Base-by-base conservation (phyloP, 2,797 vertebrate genomes). In the Enoplosus armatus region DNA sequence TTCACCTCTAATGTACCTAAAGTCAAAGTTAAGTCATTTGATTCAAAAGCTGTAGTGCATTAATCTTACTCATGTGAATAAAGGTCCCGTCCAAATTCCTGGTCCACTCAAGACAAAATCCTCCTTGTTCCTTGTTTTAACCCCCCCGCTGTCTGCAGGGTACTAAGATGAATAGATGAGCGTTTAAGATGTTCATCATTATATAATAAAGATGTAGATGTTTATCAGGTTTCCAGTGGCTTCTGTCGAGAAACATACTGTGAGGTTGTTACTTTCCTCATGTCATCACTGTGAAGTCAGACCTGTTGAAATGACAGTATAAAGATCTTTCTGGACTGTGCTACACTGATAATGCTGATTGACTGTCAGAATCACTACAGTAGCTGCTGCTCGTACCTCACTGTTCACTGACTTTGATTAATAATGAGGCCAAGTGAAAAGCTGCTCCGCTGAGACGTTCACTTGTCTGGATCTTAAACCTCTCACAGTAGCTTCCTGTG, bases 301-400 rank as follows among this genome's bases (percentile, higher is more conserved):
- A 67, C 26, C 48, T 61, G 18, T 50, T 29, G 4, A 27, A 58
- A 39, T 35, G 1, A 3, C 6, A 9, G 22, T 55, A 29, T 33
- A 37, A 53, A 33, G 31, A 45, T 41, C 0, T 8, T 63, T 56
- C 50, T 48, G 8, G 51, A 9, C 41, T 47, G 58, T 47, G 53
- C 51, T 70, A 15, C 53, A 9, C 71, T 77, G 47, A 70, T 72
- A 75, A 81, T 96, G 95, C 95, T 95, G 95, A 95, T 92, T 94
- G 95, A 94, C 87, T 94, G 95, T 95, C 94, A 71, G 59, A 75
- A 26, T 54, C 41, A 22, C 35, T 72, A 2, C 84, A 55, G 35
- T 79, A 70, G 41, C 37, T 73, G 54, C 70, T 63, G 72, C 83
- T 91, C 67, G n/a, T 35, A 8, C 43, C 14, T 74, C 15, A 50